These are phyloP conservation scores for Micronisus gabar DNA, from an alignment of 2,113 vertebrate genomes.

Conservation along the genomic window DNA sequence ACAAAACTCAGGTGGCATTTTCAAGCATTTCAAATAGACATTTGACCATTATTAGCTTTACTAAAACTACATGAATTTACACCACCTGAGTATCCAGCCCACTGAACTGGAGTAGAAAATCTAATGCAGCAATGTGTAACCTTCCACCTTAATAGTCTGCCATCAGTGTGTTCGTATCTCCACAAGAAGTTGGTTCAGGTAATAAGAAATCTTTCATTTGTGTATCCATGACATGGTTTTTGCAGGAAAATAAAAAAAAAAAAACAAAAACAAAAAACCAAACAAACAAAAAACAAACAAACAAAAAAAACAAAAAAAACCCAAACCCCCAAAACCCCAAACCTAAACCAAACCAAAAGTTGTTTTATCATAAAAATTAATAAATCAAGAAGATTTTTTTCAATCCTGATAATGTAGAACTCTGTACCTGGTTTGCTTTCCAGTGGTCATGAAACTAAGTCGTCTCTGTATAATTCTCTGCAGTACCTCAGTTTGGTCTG, in stretches of 20 bases:
- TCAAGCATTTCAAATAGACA: background rate
- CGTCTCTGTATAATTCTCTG: background rate
- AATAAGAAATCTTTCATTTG: background rate
- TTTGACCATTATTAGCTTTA: background rate
- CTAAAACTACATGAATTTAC: background rate
- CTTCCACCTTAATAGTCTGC: background rate
- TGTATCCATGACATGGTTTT: background rate
- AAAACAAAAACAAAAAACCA: too few relatives aligned
- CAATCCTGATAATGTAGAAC: background rate
- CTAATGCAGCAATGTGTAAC: background rate
- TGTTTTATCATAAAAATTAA: background rate
- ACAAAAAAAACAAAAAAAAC: background rate
- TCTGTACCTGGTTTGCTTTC: background rate
- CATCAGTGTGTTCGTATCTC: background rate
- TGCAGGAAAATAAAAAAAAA: background rate
- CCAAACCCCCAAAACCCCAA: too few relatives aligned
- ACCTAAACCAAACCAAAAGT: accelerated
- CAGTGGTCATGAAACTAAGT: background rate
- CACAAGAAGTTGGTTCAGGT: background rate
- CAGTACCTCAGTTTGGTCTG: background rate
- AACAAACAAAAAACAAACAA: too few relatives aligned
- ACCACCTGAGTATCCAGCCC: background rate
- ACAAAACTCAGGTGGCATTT: background rate
- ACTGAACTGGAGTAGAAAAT: background rate
- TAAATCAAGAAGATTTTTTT: background rate